Conservation (phyloP, 2,797 vertebrate genomes). For the Neomorphus geoffroyi region DNA sequence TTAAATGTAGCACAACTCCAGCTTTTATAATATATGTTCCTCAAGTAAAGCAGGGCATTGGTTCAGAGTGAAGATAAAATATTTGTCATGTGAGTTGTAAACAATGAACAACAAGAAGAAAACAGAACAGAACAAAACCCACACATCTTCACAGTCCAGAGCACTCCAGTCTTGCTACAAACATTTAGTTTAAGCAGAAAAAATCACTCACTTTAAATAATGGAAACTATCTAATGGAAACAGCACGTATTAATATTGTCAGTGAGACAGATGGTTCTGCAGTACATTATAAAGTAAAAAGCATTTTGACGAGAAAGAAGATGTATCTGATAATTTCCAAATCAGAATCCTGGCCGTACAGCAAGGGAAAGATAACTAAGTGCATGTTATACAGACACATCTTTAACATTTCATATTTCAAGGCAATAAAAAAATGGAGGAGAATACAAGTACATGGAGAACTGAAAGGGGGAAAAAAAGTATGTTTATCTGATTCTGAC, state of each 20-base stretch:
- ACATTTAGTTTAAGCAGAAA: slow-evolving; percentile 43
- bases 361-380: slow-evolving; percentile 49
- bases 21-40: not conserved
- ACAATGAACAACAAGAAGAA: slow-evolving; percentile 38
- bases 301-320: slow-evolving; percentile 49
- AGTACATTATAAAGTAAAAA: slow-evolving; percentile 64
- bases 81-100: slow-evolving; percentile 55
- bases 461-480: not conserved
- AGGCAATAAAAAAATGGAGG: slow-evolving; percentile 1
- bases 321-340: slow-evolving; percentile 66
- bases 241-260: slow-evolving; percentile 64
- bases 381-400: slow-evolving; percentile 18
- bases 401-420: slow-evolving; percentile 54
- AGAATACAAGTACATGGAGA: not conserved
- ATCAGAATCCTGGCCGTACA: slow-evolving; percentile 57
- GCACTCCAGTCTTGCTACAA: slow-evolving; percentile 29
- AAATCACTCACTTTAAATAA: slow-evolving; percentile 63
- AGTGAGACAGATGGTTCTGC: slow-evolving; percentile 65
- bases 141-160: not conserved
- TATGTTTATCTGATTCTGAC: not conserved
- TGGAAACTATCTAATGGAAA: slow-evolving; percentile 53
- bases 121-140: slow-evolving; percentile 21
- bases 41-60: slow-evolving; percentile 51
- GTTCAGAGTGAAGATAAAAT: slow-evolving; percentile 41
- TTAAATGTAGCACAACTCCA: slow-evolving; percentile 34